Evolutionary conservation across 2,888 invertebrate species (phyloP), one percentile per base, ranked within the genome.

Genomic region (Xanthorhoe designata): DNA sequence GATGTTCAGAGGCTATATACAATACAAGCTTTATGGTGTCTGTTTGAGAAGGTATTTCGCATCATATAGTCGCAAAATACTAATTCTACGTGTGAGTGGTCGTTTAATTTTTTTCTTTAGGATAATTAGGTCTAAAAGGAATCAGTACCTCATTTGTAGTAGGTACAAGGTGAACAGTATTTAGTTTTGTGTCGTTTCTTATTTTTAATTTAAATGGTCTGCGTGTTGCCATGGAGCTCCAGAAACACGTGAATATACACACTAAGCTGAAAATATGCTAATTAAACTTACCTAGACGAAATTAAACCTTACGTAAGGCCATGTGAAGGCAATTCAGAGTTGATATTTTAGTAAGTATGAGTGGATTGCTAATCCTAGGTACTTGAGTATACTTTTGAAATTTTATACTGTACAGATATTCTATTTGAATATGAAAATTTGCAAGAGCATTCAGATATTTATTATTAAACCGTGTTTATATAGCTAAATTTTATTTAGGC

Each of bases 251-350:
- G 51, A 60, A 60, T 53, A 66, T 29, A 49, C 50, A 49, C 45
- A 69, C 47, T 45, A 50, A 57, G 55, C 35, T 61, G 53, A 45
- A 71, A 64, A 49, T 45, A 61, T 59, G 59, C 61, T 59, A 64
- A 69, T 66, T 64, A 56, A 65, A 52, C 51, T 52, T 61, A 56
- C 56, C 52, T 64, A 51, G 50, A 45, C 55, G 5, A n/a, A 49
- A 35, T 55, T 19, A 42, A 29, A 59, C 55, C n/a, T 55, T 55
- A 51, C 32, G 32, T n/a, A 29, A 18, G 15, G 38, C 13, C 3
- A 18, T 17, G 53, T 53, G 35, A 18, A 5, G 42, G 29, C 15
- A 51, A 50, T 62, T 51, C 29, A 53, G 45, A 53, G 24, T 15
- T 47, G 7, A 15, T 47, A 13, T 47, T 17, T 17, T 13, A 42